Conservation (phyloP, 2,113 vertebrate genomes). For the Hystrix cristata region DNA sequence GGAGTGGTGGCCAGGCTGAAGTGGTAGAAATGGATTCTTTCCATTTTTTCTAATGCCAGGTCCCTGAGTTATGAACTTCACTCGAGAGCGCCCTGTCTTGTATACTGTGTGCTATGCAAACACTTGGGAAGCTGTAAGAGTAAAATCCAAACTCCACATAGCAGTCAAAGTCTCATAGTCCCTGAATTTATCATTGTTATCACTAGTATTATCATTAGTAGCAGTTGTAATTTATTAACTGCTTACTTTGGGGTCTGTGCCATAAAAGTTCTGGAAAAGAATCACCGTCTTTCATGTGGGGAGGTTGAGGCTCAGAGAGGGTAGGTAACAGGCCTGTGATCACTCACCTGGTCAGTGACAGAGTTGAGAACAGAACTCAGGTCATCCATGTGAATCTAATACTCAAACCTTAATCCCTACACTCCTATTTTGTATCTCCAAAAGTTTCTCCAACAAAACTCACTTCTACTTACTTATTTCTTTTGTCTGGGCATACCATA, state of each 20-base stretch:
- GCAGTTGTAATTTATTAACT: conserved; percentile 28
- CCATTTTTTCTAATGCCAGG: conserved; percentile 32
- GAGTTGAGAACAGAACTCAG: not conserved
- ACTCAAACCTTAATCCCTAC: not conserved
- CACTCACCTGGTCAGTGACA: not conserved
- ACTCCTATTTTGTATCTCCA: not conserved
- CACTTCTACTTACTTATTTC: not conserved
- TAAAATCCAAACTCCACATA: conserved; percentile 41
- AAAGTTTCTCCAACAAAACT: conserved; percentile 12
- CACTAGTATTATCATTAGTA: not conserved
- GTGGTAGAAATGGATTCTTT: conserved; percentile 31
- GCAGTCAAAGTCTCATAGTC: conserved; percentile 7
- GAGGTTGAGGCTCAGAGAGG: not conserved
- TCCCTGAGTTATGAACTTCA: not conserved
- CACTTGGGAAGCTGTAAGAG: not conserved
- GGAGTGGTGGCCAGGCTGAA: not conserved
- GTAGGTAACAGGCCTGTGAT: not conserved
- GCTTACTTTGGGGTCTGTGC: not conserved
- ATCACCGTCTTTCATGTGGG: not conserved
- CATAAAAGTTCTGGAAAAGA: not conserved
- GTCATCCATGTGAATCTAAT: not conserved
- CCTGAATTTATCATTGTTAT: not conserved
- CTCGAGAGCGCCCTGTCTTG: not conserved
- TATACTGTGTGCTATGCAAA: not conserved
- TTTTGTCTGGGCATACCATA: not conserved